Conservation (phyloP, 2,797 vertebrate species). For the Lycodopsis pacificus region DNA sequence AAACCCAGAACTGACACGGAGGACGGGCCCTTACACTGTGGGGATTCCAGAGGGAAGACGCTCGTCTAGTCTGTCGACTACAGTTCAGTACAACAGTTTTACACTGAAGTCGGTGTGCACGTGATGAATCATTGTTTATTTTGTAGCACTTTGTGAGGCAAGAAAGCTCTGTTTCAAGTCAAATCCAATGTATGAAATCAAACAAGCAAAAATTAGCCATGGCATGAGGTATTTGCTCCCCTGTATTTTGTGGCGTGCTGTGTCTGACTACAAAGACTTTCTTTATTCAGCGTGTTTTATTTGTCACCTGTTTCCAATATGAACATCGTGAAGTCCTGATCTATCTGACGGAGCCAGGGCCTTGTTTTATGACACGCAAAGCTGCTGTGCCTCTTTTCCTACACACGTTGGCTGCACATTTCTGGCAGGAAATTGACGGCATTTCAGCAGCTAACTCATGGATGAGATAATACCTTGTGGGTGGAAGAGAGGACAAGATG, state of each 20-base stretch:
- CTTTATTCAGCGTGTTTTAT: constrained; percentile 77
- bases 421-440: constrained; percentile 82
- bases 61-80: constrained; percentile 7
- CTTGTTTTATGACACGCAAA: constrained; percentile 76
- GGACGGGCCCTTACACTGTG: constrained; percentile 48
- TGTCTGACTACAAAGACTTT: constrained; percentile 78
- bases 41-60: constrained; percentile 62
- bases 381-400: constrained; percentile 74
- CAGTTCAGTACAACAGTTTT: constrained; percentile 10
- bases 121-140: constrained; percentile 74
- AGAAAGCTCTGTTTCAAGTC: constrained; percentile 64
- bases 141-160: constrained; percentile 63
- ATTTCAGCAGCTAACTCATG: constrained; percentile 83
- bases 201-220: constrained; percentile 77
- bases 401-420: constrained; percentile 83
- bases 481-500: constrained; percentile 83
- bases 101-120: constrained; percentile 45
- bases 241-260: constrained; percentile 74
- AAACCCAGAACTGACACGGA: constrained; percentile 74
- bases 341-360: constrained; percentile 70
- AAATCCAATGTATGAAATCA: constrained; percentile 68
- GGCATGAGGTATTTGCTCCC: constrained; percentile 69
- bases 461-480: constrained; percentile 85
- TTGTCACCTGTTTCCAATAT: constrained; percentile 87
- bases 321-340: constrained; percentile 78